Evolutionary conservation across 1,140 invertebrate species (phyloP), one percentile per base, ranked within the genome.

Genomic region (Trypoxylus dichotomus): DNA sequence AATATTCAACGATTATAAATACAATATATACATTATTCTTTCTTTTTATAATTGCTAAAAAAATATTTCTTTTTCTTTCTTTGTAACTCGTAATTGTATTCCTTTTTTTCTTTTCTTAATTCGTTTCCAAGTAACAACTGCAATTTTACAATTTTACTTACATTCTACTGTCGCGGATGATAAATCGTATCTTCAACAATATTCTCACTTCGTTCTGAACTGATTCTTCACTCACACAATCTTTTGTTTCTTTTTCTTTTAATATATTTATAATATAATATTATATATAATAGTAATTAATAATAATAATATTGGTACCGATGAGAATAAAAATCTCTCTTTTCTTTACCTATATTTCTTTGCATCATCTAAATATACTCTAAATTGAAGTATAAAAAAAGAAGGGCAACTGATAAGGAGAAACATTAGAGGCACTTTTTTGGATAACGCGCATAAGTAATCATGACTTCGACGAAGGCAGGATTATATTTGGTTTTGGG

Each of bases 401-500:
- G 27, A 68, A 24, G 24, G 19, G 13, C 27, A 68, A 58, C 47
- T 21, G 47, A 68, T 68, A 68, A 43, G 32, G 41, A 77, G 25
- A 47, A 78, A n/a, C 19, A 54, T 13, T 60, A 41, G 77, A 78
- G 77, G 77, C 77, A 78, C 77, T 78, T 78, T 32, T 60, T 32
- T 75, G 73, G 32, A 75, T 78, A 60, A 29, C 60, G 72, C 32
- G 19, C 47, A 54, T 54, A 74, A 75, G 43, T 75, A 78, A 78
- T 78, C 77, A 78, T 75, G 77, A 78, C 25, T 74, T 78, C 74
- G 75, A 73, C 71, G 72, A 47, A 10, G 47, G 21, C 54, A 63
- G 42, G 73, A 76, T 58, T 76, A 75, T 60, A 76, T 74, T 80
- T 37, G 37, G 78, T 42, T 81, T 84, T 6, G 78, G 81, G 8